These are phyloP conservation scores for Callipepla squamata DNA, from an alignment of 2,113 vertebrate species.

Conservation along the genomic window DNA sequence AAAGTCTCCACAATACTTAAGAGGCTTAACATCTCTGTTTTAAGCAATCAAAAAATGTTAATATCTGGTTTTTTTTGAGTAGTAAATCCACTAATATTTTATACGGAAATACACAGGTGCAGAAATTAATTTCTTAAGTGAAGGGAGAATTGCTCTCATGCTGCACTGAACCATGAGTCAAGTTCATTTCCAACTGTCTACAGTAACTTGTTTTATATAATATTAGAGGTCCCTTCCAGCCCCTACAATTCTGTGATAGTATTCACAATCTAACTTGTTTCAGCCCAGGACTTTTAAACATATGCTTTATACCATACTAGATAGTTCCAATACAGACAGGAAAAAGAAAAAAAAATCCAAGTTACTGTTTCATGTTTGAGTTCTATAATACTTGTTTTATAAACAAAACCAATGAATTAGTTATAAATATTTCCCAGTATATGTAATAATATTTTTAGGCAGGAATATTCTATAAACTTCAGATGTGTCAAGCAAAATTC, in stretches of 20 bases:
- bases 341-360: not conserved
- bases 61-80: not conserved
- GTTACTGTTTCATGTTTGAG: not conserved
- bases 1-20: not conserved
- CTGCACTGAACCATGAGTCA: not conserved
- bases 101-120: not conserved
- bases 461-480: not conserved
- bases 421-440: not conserved
- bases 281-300: not conserved
- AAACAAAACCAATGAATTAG: not conserved
- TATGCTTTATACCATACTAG: not conserved
- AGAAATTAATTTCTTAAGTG: not conserved
- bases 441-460: not conserved
- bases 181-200: not conserved
- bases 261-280: not conserved
- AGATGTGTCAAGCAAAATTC: not conserved
- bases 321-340: not conserved
- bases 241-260: not conserved
- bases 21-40: not conserved
- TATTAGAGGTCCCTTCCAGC: not conserved
- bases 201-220: not conserved
- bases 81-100: not conserved
- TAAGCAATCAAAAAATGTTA: not conserved
- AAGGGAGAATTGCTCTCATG: not conserved
- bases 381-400: not conserved